Conservation (phyloP, 2,888 invertebrate genomes). For the Dicycla oo region DNA sequence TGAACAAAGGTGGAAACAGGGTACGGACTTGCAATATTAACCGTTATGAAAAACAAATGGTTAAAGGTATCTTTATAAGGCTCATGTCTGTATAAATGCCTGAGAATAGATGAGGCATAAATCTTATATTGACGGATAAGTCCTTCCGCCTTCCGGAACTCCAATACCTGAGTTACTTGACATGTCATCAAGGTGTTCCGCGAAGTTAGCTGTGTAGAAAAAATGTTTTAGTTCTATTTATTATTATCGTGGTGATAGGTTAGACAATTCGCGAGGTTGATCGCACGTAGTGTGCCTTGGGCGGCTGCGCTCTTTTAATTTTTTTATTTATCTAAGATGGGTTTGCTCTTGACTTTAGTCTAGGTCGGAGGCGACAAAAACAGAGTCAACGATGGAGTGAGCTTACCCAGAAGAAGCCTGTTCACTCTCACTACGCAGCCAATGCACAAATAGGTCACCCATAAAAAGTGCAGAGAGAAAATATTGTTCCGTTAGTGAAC, state of each 20-base stretch:
- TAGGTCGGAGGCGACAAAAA: too few relatives aligned
- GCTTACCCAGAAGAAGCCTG: too few relatives aligned
- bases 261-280: conserved; percentile 7
- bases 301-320: too few relatives aligned
- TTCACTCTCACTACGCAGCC: too few relatives aligned
- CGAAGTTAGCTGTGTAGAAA: neutral
- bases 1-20: conserved; percentile 9
- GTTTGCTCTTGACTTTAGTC: too few relatives aligned
- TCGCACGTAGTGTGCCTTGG: too few relatives aligned
- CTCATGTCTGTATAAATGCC: neutral
- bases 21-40: neutral
- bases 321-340: too few relatives aligned
- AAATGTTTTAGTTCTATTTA: neutral
- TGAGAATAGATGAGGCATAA: conserved; percentile 29
- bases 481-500: neutral
- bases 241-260: neutral
- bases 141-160: conserved; percentile 50
- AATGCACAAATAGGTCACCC: neutral
- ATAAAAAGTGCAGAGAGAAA: neutral
- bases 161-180: conserved; percentile 30
- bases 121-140: conserved; percentile 39
- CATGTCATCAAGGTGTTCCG: conserved; percentile 40
- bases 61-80: conserved; percentile 33
- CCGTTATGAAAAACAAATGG: conserved; percentile 13
- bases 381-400: too few relatives aligned